Base-by-base conservation (phyloP, 1,140 invertebrate species). In the Drosophila auraria region DNA sequence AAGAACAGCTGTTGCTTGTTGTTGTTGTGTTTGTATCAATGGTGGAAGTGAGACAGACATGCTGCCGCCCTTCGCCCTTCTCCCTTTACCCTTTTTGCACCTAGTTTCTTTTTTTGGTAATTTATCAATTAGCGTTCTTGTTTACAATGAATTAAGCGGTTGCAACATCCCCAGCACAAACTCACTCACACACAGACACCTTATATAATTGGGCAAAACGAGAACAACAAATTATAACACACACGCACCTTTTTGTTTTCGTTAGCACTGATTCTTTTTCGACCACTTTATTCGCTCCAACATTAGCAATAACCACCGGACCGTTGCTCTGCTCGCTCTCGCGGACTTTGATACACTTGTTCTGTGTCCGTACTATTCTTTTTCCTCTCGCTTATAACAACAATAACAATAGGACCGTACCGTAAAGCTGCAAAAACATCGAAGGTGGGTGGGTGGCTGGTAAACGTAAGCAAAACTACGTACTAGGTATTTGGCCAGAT, bases 211-310 rank as follows among this genome's bases (percentile, higher is more conserved):
- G 68, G 27, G 47, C 50, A 63, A 77, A 63, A 73, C 61, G 68
- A 83, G 61, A 82, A 89, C 58, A 89, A 68, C 63, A 77, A 74
- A 71, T 50, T 80, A 63, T 44, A 42, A 17, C 63, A 25, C 44
- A 58, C 78, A 89, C 73, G 73, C 83, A 87, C 83, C 84, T 87
- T 82, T 87, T 87, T 87, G 25, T 62, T 82, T 87, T 87, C 78
- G 69, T 75, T 87, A 89, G 79, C 83, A 87, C 84, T 83, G 83
- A 83, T 80, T 80, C 63, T 65, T 70, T 47, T 62, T 70, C 62
- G 75, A 58, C 51, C 73, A 61, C 66, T 64, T 47, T 44, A 42
- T 54, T 57, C 56, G 61, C 59, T 42, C 51, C 38, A 60, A 75
- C 42, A 66, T 61, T 45, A 75, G 30, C 33, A 78, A 70, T 50